Conservation (phyloP, 1,140 invertebrate genomes). For the Berghia stephanieae region DNA sequence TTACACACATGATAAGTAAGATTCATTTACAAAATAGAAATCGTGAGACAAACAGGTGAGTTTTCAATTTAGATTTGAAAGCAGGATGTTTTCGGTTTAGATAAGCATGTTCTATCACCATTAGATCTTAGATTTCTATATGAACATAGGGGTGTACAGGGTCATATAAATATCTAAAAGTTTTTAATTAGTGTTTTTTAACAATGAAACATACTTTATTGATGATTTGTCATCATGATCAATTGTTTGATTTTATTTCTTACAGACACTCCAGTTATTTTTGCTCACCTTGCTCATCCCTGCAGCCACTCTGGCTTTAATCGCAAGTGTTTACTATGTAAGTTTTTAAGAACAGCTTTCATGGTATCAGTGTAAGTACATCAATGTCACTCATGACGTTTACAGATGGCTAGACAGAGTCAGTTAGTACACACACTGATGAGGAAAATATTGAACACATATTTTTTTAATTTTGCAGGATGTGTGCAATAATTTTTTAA, state of each 20-base stretch:
- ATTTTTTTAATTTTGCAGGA: neutral
- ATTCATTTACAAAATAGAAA: no score
- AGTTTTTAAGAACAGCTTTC: constrained; percentile 33
- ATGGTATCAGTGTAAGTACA: neutral
- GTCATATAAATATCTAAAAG: neutral
- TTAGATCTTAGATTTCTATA: neutral
- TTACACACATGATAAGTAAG: no score
- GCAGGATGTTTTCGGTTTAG: neutral
- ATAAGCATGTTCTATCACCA: no score
- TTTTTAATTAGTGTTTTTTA: neutral
- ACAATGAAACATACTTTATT: neutral
- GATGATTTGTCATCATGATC: neutral
- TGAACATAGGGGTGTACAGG: neutral
- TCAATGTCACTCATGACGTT: neutral
- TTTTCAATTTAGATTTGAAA: no score
- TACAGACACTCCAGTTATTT: constrained; percentile 54
- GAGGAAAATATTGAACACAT: neutral
- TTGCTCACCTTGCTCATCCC: constrained; percentile 59
- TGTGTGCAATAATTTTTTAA: neutral
- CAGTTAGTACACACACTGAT: no score
- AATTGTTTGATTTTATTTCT: constrained; percentile 31
- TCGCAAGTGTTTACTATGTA: constrained; percentile 46
- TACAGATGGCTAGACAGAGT: neutral
- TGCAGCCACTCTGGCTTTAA: constrained; percentile 43
- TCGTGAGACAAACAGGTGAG: no score